Percentiles rank a stretch among this genome's conserved stretches.
Evolutionary conservation across 2,797 vertebrate genomes (phyloP).

Genomic region (Gephyroberyx darwinii): DNA sequence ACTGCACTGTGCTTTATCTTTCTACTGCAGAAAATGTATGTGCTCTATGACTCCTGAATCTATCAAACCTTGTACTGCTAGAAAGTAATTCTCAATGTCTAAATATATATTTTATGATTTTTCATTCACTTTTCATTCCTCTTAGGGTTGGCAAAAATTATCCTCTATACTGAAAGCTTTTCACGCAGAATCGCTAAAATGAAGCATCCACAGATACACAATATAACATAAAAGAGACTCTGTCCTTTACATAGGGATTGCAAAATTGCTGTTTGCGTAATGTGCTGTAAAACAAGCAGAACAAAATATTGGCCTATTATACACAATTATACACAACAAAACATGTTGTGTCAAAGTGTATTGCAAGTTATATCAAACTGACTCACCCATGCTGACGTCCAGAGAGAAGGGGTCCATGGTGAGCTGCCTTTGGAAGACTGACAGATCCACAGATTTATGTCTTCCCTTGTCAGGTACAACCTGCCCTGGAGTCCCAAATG

Average conservation of each 20-base stretch:
- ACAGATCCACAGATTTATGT: slow-evolving; percentile 54
- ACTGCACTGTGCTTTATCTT: slow-evolving; percentile 1
- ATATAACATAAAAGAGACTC: neutral
- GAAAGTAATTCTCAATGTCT: too few species aligned
- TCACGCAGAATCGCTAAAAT: neutral
- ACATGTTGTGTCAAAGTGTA: too few species aligned
- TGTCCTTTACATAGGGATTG: too few species aligned
- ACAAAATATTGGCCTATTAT: too few species aligned
- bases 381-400: slow-evolving; percentile 76
- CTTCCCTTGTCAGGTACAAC: slow-evolving; percentile 51
- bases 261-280: neutral
- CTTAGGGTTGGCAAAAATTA: neutral
- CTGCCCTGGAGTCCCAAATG: slow-evolving; percentile 40
- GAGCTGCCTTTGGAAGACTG: slow-evolving; percentile 37
- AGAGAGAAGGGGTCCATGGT: slow-evolving; percentile 78
- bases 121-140: too few species aligned
- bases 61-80: too few species aligned
- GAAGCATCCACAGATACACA: slow-evolving; percentile 3
- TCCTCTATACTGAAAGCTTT: neutral
- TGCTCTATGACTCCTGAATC: too few species aligned
- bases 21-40: slow-evolving; percentile 5
- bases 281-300: neutral
- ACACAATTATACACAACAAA: neutral
- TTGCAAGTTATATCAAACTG: neutral
- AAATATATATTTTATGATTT: too few species aligned